Evolutionary conservation across 2,113 vertebrate genomes (phyloP).

Genomic region (Phycodurus eques): DNA sequence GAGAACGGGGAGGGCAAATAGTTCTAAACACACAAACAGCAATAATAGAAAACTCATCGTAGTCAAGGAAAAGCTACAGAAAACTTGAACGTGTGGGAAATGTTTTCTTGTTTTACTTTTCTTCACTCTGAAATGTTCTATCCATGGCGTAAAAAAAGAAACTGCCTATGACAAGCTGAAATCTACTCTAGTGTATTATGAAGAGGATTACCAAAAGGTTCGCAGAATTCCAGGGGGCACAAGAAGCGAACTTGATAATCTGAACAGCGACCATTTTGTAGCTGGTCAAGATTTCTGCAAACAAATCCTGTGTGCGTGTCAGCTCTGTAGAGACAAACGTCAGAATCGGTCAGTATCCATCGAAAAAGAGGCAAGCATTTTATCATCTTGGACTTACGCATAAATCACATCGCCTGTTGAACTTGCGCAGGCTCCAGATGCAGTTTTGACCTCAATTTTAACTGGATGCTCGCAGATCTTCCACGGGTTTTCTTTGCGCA

Average conservation of each 20-base stretch:
- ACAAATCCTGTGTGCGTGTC: neutral
- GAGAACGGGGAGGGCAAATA: neutral
- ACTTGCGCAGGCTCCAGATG: neutral
- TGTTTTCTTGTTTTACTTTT: neutral
- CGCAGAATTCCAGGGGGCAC: neutral
- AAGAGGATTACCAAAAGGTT: neutral
- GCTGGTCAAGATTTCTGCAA: neutral
- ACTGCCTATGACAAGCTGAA: neutral
- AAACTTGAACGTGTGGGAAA: no score
- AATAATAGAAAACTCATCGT: neutral
- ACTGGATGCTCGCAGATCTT: neutral
- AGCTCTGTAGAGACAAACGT: neutral
- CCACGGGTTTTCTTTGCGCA: neutral
- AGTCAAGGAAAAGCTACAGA: neutral
- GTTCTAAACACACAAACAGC: neutral
- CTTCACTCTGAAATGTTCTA: neutral
- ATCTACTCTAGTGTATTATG: neutral
- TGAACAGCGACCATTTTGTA: neutral
- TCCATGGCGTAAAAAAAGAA: neutral
- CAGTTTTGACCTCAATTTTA: neutral
- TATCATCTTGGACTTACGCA: neutral
- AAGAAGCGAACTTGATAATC: conserved; percentile 3
- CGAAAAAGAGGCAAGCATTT: neutral
- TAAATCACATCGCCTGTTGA: neutral
- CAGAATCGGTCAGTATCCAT: neutral